Evolutionary conservation across 2,113 vertebrate species (phyloP), one percentile per base, ranked within the genome.

Genomic region (Periophthalmodon schlosseri): DNA sequence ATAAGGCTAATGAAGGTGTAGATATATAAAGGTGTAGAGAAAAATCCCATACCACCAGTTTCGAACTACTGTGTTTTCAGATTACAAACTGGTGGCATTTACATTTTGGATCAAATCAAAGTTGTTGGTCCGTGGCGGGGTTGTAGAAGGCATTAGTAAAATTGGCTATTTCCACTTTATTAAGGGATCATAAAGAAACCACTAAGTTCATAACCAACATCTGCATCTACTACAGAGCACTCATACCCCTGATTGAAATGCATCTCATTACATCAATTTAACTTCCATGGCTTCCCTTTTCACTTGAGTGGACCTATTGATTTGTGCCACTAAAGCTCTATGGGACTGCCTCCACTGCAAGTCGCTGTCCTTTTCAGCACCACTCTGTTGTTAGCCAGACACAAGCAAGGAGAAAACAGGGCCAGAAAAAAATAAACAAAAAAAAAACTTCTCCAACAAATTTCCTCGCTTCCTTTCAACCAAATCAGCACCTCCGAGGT

Each of bases 361-460:
- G 80, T 80, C 69, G 73, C 84, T 85, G 83, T 92, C 80, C 76
- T 85, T 65, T 91, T 92, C 86, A 90, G 84, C 81, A 81, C 86
- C 81, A 73, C 77, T 76, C 23, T 70, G 67, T 33, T 10, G 68
- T 49, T 28, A 23, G 23, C 69, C 21, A 20, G 33, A 69, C 21
- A 66, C 52, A 10, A 52, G 56, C 47, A 8, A 52, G 61, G 39
- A 13, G 56, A 4, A 57, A 57, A 0, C 9, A 24, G 18, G 12
- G 54, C 39, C 18, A 34, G 61, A n/a, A 69, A 18, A 67, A 6
- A 70, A 10, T 24, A 15, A 49, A 28, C 74, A 33, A 69, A 15
- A 39, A 52, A 70, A 36, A 73, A 57, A 1, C 67, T 21, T 72
- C 72, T 69, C 56, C 60, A 36, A 73, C 23, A 73, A 81, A 80